A percentile compares a stretch with the other conserved stretches of the same genome.
phyloP scores from a whole-genome alignment of 1,140 invertebrate species.

The Magallana gigas region DNA sequence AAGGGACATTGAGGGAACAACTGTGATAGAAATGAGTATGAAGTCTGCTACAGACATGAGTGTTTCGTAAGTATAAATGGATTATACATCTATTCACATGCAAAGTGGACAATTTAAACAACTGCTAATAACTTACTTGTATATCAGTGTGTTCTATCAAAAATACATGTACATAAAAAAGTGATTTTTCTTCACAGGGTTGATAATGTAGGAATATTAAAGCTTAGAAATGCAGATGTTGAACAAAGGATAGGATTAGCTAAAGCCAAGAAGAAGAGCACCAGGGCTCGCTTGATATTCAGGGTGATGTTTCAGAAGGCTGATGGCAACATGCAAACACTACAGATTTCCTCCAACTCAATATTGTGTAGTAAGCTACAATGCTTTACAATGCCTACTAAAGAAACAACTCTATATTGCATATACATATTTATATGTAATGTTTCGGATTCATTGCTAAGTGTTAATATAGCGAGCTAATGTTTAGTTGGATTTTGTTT shows the following conservation, averaged over 20 bases:
- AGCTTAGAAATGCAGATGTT: constrained; percentile 97
- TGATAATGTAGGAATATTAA: constrained; percentile 86
- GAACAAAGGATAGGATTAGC: constrained; percentile 89
- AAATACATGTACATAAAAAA: too few species aligned
- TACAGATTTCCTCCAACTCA: constrained; percentile 95
- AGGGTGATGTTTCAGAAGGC: constrained; percentile 87
- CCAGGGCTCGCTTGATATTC: constrained; percentile 96
- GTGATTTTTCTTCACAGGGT: constrained; percentile 76
- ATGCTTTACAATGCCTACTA: too few species aligned
- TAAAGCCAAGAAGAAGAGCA: constrained; percentile 93
- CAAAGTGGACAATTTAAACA: too few species aligned
- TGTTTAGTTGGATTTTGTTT: too few species aligned
- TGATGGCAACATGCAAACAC: constrained; percentile 87
- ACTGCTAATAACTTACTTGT: too few species aligned
- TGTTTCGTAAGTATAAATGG: constrained; percentile 82
- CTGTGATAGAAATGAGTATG: constrained; percentile 94
- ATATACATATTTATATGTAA: too few species aligned
- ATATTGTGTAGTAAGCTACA: constrained; percentile 96
- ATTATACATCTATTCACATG: too few species aligned
- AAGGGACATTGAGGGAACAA: constrained; percentile 92
- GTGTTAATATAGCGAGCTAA: too few species aligned
- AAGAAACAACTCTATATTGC: too few species aligned
- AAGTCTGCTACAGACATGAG: constrained; percentile 94
- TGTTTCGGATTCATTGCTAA: too few species aligned
- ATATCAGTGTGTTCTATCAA: too few species aligned